Percentiles rank a stretch among this genome's conserved stretches.
These are phyloP conservation scores for Melieria picta DNA, from an alignment of 2,888 invertebrate genomes.

Conservation along the genomic window DNA sequence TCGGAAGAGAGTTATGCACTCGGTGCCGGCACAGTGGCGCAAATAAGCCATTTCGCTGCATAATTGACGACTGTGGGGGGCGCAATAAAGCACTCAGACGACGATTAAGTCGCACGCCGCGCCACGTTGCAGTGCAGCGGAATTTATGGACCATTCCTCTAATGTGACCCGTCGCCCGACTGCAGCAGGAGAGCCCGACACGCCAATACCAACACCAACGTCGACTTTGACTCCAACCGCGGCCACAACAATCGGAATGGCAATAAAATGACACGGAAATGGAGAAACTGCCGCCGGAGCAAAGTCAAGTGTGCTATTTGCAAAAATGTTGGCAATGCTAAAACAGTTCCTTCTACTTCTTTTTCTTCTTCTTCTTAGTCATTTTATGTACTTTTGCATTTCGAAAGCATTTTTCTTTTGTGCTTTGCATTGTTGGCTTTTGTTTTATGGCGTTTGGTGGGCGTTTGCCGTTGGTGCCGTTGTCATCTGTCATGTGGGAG, in stretches of 20 bases:
- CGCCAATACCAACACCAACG: background rate
- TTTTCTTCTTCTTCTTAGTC: background rate
- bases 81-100: conserved; percentile 48
- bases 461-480: background rate
- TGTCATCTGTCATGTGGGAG: conserved; percentile 2
- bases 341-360: background rate
- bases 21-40: no score
- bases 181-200: no score
- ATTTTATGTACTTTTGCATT: background rate
- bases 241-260: conserved; percentile 12
- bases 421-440: background rate
- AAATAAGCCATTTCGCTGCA: conserved; percentile 61
- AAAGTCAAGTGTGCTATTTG: background rate
- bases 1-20: no score
- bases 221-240: conserved; percentile 5
- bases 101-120: conserved; percentile 42
- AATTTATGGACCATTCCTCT: conserved; percentile 33
- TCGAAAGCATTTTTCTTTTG: background rate
- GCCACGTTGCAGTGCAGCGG: background rate
- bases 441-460: no score
- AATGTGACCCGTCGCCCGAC: conserved; percentile 8
- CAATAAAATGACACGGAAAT: conserved; percentile 26
- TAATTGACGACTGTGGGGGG: conserved; percentile 58
- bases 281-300: background rate
- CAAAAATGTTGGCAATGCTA: no score